Conservation (phyloP, 2,888 invertebrate genomes). For the Spatulosminthurus flaviceps region DNA sequence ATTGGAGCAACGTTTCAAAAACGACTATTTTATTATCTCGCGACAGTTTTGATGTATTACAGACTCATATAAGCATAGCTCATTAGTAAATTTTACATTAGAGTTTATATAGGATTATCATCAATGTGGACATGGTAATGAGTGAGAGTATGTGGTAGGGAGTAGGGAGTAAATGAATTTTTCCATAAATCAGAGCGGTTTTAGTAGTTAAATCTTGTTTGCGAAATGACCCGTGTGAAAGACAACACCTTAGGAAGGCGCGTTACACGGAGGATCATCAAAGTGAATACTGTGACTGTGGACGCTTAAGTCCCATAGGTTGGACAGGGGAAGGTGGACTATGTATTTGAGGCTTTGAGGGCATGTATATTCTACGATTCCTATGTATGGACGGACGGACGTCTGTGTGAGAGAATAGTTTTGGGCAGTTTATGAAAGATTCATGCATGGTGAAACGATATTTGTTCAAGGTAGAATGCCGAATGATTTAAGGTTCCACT, state of each 20-base stretch:
- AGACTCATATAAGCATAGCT: not conserved
- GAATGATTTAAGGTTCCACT: slow-evolving; percentile 62
- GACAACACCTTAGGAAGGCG: slow-evolving; percentile 13
- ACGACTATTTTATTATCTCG: slow-evolving; percentile 59
- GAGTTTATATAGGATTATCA: not conserved
- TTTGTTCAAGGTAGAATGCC: slow-evolving; percentile 56
- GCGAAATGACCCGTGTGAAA: slow-evolving; percentile 25
- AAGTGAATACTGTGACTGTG: too few relatives aligned
- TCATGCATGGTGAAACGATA: slow-evolving; percentile 52
- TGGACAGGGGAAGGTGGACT: not conserved
- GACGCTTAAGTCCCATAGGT: slow-evolving; percentile 4
- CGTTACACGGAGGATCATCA: not conserved
- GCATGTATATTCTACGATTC: too few relatives aligned
- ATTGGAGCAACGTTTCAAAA: too few relatives aligned
- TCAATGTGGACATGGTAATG: too few relatives aligned
- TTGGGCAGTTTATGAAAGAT: slow-evolving; percentile 43
- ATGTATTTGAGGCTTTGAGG: not conserved
- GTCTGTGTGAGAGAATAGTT: slow-evolving; percentile 33
- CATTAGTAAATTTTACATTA: not conserved
- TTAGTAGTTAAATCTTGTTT: slow-evolving; percentile 10
- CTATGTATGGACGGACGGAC: too few relatives aligned
- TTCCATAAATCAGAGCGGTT: not conserved
- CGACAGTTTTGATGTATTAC: slow-evolving; percentile 53
- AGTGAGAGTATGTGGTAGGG: not conserved
- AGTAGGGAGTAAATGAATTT: not conserved